Evolutionary conservation across 2,888 invertebrate species (phyloP).

Genomic region (Apotomis turbidana): DNA sequence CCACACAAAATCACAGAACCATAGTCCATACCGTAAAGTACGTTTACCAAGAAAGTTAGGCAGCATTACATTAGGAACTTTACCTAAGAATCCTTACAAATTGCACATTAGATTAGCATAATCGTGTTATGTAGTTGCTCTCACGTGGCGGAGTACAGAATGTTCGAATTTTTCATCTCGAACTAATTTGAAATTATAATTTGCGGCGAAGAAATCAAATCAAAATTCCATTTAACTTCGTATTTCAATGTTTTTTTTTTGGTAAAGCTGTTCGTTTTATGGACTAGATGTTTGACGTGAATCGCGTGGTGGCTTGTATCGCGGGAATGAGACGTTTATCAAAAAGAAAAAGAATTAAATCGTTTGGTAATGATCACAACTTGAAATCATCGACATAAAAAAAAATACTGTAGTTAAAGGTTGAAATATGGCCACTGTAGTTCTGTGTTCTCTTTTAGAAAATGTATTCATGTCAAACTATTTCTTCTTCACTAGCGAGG

Average conservation of each 20-base stretch:
- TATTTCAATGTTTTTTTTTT: slow-evolving; percentile 80
- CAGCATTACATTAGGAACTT: slow-evolving; percentile 18
- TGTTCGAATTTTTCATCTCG: slow-evolving; percentile 81
- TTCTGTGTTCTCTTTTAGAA: too few relatives aligned
- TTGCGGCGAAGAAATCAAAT: slow-evolving; percentile 78
- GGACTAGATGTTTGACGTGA: background rate
- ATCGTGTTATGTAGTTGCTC: slow-evolving; percentile 30
- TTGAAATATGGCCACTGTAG: too few relatives aligned
- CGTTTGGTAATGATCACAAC: too few relatives aligned
- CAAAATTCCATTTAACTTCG: slow-evolving; percentile 82
- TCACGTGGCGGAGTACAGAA: slow-evolving; percentile 52
- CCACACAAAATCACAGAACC: too few relatives aligned
- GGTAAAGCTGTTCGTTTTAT: slow-evolving; percentile 43
- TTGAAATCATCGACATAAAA: too few relatives aligned
- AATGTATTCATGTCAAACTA: too few relatives aligned
- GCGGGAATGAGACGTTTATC: background rate
- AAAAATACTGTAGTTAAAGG: too few relatives aligned
- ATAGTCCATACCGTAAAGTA: background rate
- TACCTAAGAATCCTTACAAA: slow-evolving; percentile 30
- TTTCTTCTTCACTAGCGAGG: too few relatives aligned
- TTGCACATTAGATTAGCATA: slow-evolving; percentile 33
- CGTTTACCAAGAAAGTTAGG: slow-evolving; percentile 12
- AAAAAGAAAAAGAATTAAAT: too few relatives aligned
- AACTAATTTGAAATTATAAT: slow-evolving; percentile 82
- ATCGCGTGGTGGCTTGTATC: background rate